phyloP scores from a whole-genome alignment of 2,888 invertebrate species.

The Acleris emargana region DNA sequence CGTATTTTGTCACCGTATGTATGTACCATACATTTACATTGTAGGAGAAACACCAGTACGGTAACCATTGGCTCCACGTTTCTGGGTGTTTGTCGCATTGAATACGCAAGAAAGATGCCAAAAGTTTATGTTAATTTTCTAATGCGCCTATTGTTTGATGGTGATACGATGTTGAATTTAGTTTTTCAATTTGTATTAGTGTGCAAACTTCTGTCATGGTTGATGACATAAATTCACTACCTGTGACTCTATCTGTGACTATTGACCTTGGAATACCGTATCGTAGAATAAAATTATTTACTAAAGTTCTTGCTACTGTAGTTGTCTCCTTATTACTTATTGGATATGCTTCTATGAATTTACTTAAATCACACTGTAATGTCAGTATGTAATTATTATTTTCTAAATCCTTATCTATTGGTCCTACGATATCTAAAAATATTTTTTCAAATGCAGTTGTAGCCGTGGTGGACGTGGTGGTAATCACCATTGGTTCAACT shows the following conservation, averaged over 20 bases:
- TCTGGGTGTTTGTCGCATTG: background rate
- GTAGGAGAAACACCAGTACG: background rate
- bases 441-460: conserved; percentile 1
- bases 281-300: conserved; percentile 1
- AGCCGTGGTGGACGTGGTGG: background rate
- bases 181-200: conserved; percentile 1
- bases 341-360: background rate
- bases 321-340: background rate
- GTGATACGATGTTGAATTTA: conserved; percentile 1
- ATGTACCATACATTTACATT: background rate
- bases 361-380: background rate
- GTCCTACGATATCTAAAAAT: background rate
- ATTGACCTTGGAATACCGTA: background rate
- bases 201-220: conserved; percentile 1
- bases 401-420: background rate
- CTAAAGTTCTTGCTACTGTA: background rate
- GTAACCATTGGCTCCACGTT: background rate
- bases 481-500: background rate
- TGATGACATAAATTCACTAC: conserved; percentile 6
- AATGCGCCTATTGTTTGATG: conserved; percentile 1
- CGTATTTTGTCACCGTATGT: background rate
- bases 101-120: background rate
- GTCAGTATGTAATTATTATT: background rate
- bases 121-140: background rate
- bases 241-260: conserved; percentile 11